Base-by-base conservation (phyloP, 2,888 invertebrate species). In the Teleogryllus oceanicus region DNA sequence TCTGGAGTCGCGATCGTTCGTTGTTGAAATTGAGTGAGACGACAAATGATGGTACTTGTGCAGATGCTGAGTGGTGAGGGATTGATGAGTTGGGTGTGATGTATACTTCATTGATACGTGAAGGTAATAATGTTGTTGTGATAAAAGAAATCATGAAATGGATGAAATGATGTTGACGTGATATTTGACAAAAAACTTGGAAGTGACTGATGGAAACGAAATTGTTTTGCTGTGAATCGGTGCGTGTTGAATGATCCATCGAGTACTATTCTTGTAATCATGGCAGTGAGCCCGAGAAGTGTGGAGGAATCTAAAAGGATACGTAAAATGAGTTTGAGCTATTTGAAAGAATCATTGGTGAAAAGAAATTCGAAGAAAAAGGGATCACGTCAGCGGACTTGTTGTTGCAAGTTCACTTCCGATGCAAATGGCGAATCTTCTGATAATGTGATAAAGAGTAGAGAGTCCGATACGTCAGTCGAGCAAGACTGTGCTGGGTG, bases 401-500 rank as follows among this genome's bases (percentile, higher is more conserved):
- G 79, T 81, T 81, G 80, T 78, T 82, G 81, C 80, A 81, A 81
- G 80, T 80, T 79, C 49, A 78, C 78, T 76, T 81, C 82, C 50
- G 81, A 83, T 80, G 81, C 80, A 81, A 83, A 81, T 81, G 82
- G 81, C 81, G 83, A 82, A 78, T 74, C 74, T n/a, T 74, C 24
- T 75, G 18, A 62, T 50, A 77, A 80, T 74, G 74, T 74, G 75
- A 74, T 79, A 78, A 81, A 80, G 62, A 50, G 21, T 77, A 50
- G 78, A 18, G 79, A 78, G 16, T 75, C 78, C 20, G 80, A 80
- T 12, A 49, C 62, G 49, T 78, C 78, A 13, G 77, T 49, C 18
- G 79, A 79, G 13, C 76, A 50, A 77, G 80, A 80, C n/a, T 80
- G 49, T 37, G 80, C 79, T 18, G 80, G 75, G 77, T 80, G 81